These are phyloP conservation scores for Endotricha flammealis DNA, from an alignment of 2,888 invertebrate species.

Conservation along the genomic window DNA sequence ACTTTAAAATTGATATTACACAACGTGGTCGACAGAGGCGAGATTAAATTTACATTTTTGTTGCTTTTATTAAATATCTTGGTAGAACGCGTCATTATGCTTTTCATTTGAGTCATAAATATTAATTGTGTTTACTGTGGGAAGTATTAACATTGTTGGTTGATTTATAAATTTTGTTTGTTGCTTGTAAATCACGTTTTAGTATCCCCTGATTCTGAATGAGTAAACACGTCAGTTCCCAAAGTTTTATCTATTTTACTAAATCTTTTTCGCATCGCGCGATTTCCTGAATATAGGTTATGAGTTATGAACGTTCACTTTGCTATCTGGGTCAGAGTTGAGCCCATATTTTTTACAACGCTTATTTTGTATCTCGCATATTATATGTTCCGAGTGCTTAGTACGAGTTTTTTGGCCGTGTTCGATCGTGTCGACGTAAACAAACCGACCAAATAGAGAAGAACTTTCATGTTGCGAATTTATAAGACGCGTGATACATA, in stretches of 20 bases:
- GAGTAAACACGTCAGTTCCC: slow-evolving; percentile 2
- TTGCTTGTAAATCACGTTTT: neutral
- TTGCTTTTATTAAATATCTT: slow-evolving; percentile 7
- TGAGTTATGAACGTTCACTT: slow-evolving; percentile 7
- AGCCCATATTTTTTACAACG: slow-evolving; percentile 7
- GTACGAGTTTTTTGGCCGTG: too few relatives aligned
- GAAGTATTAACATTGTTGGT: neutral
- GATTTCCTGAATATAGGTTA: slow-evolving; percentile 4
- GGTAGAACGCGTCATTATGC: neutral
- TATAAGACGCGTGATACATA: too few relatives aligned
- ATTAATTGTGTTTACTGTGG: slow-evolving; percentile 1
- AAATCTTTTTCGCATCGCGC: neutral
- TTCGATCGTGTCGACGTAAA: too few relatives aligned
- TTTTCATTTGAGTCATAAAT: slow-evolving; percentile 8
- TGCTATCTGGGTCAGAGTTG: slow-evolving; percentile 7
- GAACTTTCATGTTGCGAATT: too few relatives aligned
- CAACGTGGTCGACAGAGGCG: slow-evolving; percentile 25
- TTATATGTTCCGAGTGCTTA: too few relatives aligned
- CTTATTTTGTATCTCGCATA: too few relatives aligned
- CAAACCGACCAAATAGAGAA: too few relatives aligned
- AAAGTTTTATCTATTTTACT: slow-evolving; percentile 9
- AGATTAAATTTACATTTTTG: slow-evolving; percentile 32
- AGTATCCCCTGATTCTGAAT: neutral
- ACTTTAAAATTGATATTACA: slow-evolving; percentile 40
- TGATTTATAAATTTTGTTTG: neutral